phyloP scores from a whole-genome alignment of 2,113 vertebrate genomes.

The Micromys minutus region DNA sequence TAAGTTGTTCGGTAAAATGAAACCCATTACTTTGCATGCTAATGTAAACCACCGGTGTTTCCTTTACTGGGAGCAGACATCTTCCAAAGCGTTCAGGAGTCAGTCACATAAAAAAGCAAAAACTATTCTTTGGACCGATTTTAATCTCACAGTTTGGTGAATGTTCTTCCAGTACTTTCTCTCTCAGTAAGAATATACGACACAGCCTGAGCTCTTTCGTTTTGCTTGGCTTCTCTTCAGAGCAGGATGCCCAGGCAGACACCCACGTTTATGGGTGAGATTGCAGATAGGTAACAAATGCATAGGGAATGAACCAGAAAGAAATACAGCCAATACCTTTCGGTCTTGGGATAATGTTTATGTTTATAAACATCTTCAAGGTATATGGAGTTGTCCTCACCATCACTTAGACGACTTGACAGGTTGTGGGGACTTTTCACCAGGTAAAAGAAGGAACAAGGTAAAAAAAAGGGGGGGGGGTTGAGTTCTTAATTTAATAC shows the following conservation, averaged over 20 bases:
- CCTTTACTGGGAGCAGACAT: not conserved
- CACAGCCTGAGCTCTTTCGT: not conserved
- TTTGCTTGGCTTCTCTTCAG: slow-evolving; percentile 31
- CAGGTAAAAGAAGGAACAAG: not conserved
- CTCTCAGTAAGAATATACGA: not conserved
- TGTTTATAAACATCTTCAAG: not conserved
- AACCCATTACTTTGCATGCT: not conserved
- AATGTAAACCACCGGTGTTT: not conserved
- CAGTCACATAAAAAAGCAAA: not conserved
- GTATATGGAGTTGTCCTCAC: not conserved
- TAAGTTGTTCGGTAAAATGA: not conserved
- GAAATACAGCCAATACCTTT: not conserved
- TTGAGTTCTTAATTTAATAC: not conserved
- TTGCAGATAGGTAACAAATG: not conserved
- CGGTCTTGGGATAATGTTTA: not conserved
- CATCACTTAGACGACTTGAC: not conserved
- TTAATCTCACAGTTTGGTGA: not conserved
- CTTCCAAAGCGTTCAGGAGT: not conserved
- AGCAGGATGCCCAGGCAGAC: not conserved
- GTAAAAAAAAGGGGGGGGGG: too few relatives aligned
- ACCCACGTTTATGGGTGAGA: not conserved
- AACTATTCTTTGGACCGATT: not conserved
- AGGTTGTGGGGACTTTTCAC: not conserved
- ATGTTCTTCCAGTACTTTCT: not conserved
- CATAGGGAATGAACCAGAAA: slow-evolving; percentile 22